Conservation (phyloP, 1,140 invertebrate species). For the Zaprionus inermis region DNA sequence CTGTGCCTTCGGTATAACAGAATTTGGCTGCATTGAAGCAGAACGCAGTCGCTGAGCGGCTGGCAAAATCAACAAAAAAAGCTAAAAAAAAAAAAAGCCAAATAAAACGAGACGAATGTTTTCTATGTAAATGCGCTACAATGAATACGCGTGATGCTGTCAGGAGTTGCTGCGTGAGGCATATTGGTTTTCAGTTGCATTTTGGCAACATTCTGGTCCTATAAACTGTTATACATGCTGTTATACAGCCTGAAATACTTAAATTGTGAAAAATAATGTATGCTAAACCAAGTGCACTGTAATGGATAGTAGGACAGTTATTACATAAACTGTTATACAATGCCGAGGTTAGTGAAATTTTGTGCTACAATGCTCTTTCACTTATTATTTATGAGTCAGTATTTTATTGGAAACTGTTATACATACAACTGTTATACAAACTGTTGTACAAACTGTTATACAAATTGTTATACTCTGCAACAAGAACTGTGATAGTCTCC, state of each 20-base stretch:
- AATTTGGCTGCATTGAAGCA: conserved; percentile 78
- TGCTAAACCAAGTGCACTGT: too few relatives aligned
- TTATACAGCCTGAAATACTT: too few relatives aligned
- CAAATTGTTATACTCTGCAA: conserved; percentile 10
- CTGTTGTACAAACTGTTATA: conserved; percentile 6
- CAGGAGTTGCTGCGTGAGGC: not conserved
- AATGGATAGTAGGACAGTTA: too few relatives aligned
- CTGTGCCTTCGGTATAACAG: conserved; percentile 57
- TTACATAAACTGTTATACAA: too few relatives aligned
- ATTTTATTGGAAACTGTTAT: not conserved
- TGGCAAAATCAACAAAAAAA: conserved; percentile 57
- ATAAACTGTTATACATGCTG: conserved; percentile 22
- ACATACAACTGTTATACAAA: not conserved
- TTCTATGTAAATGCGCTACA: conserved; percentile 50
- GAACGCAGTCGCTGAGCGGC: conserved; percentile 70
- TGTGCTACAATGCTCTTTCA: too few relatives aligned
- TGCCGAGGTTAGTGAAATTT: too few relatives aligned
- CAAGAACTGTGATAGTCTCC: conserved; percentile 5
- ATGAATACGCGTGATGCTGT: conserved; percentile 10
- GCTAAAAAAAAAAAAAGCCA: conserved; percentile 36
- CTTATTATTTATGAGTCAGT: not conserved
- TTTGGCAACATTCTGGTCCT: not conserved
- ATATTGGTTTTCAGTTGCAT: not conserved
- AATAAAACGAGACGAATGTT: conserved; percentile 33
- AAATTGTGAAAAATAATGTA: too few relatives aligned